Conservation (phyloP, 2,888 invertebrate species). For the Tetrapedia diversipes region DNA sequence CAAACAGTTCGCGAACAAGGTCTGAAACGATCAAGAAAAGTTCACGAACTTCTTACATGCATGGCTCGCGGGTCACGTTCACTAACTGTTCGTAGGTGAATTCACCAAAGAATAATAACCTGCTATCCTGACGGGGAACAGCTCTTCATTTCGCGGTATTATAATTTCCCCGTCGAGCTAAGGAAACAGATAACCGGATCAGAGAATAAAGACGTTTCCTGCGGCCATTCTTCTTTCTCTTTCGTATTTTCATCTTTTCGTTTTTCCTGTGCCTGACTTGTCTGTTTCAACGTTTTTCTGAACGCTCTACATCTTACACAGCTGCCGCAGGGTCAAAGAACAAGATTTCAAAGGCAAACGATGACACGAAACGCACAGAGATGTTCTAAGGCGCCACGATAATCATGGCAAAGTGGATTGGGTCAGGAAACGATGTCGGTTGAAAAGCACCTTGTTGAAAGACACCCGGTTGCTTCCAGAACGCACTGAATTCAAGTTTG, state of each 20-base stretch:
- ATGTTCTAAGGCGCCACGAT: slow-evolving; percentile 19
- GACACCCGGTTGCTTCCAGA: slow-evolving; percentile 5
- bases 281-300: not conserved
- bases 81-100: too few species aligned
- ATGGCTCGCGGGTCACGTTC: too few species aligned
- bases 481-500: too few species aligned
- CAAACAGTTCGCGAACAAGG: too few species aligned
- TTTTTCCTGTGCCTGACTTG: slow-evolving; percentile 2
- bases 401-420: slow-evolving; percentile 38
- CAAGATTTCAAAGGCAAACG: slow-evolving; percentile 23
- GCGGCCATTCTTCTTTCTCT: not conserved
- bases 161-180: not conserved
- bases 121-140: not conserved
- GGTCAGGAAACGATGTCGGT: slow-evolving; percentile 19
- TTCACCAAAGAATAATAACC: not conserved
- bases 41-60: too few species aligned
- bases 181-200: not conserved
- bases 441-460: slow-evolving; percentile 36
- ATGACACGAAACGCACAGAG: slow-evolving; percentile 29
- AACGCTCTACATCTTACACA: not conserved
- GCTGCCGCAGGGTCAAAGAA: slow-evolving; percentile 9
- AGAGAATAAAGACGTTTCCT: not conserved
- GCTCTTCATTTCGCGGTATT: not conserved
- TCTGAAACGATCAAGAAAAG: too few species aligned
- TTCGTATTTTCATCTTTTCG: not conserved